Conservation (phyloP, 2,888 invertebrate genomes). For the Pollenia angustigena region DNA sequence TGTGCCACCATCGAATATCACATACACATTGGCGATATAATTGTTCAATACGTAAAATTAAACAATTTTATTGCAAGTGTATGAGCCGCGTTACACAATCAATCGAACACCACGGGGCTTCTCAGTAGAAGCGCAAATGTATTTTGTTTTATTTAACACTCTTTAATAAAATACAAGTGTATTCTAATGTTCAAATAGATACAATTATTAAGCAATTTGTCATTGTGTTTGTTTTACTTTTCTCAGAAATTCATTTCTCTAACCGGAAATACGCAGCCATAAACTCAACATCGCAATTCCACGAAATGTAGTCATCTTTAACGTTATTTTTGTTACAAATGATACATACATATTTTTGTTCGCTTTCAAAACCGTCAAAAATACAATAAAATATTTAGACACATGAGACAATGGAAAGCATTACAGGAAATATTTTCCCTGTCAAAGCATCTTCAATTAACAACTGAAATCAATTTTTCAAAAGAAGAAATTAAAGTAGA, state of each 20-base stretch:
- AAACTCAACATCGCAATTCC: too few relatives aligned
- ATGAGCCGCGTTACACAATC: too few relatives aligned
- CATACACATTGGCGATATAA: too few relatives aligned
- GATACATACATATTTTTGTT: too few relatives aligned
- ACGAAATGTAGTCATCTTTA: too few relatives aligned
- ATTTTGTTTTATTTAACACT: too few relatives aligned
- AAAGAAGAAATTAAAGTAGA: constrained; percentile 8
- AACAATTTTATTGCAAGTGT: too few relatives aligned
- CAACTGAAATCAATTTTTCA: constrained; percentile 7
- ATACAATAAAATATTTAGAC: neutral
- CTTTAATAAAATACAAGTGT: neutral
- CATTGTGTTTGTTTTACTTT: neutral
- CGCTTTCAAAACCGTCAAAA: too few relatives aligned
- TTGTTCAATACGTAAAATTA: too few relatives aligned
- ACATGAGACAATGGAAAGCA: neutral
- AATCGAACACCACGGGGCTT: constrained; percentile 29
- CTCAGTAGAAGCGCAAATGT: too few relatives aligned
- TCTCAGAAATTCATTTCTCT: neutral
- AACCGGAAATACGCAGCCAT: neutral
- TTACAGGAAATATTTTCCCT: neutral
- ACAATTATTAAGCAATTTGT: constrained; percentile 7
- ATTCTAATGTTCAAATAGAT: neutral
- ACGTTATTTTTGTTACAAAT: too few relatives aligned
- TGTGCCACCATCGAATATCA: too few relatives aligned
- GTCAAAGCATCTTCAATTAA: neutral